Conservation (phyloP, 2,113 vertebrate species). For the Apaloderma vittatum region DNA sequence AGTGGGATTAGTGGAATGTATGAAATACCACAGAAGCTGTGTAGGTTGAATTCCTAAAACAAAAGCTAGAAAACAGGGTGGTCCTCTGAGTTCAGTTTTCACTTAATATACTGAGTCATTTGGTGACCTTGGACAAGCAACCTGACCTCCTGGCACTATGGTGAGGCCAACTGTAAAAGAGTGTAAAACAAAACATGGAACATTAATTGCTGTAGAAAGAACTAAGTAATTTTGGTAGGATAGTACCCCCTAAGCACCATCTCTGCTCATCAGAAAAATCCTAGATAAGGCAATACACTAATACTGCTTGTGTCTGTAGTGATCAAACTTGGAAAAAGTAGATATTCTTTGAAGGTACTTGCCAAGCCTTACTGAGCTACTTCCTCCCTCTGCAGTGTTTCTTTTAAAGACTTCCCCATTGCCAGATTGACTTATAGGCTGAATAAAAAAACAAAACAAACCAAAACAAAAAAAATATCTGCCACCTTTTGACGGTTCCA, state of each 20-base stretch:
- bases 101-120: slow-evolving; percentile 35
- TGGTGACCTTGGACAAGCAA: slow-evolving; percentile 16
- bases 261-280: not conserved
- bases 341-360: slow-evolving; percentile 39
- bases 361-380: slow-evolving; percentile 46
- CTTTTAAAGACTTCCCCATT: slow-evolving; percentile 18
- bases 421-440: slow-evolving; percentile 27
- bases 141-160: slow-evolving; percentile 10
- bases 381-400: slow-evolving; percentile 10
- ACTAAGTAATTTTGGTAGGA: not conserved
- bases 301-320: not conserved
- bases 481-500: not conserved
- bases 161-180: slow-evolving; percentile 1
- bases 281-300: not conserved
- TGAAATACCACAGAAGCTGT: not conserved
- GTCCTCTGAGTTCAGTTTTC: slow-evolving; percentile 22
- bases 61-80: slow-evolving; percentile 9
- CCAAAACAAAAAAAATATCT: not conserved
- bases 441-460: not conserved
- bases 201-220: not conserved
- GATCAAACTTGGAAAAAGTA: not conserved
- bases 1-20: not conserved
- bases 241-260: not conserved
- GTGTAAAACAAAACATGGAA: not conserved
- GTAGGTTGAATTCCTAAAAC: not conserved